phyloP scores from a whole-genome alignment of 1,140 invertebrate genomes.

The Meloidogyne exigua region DNA sequence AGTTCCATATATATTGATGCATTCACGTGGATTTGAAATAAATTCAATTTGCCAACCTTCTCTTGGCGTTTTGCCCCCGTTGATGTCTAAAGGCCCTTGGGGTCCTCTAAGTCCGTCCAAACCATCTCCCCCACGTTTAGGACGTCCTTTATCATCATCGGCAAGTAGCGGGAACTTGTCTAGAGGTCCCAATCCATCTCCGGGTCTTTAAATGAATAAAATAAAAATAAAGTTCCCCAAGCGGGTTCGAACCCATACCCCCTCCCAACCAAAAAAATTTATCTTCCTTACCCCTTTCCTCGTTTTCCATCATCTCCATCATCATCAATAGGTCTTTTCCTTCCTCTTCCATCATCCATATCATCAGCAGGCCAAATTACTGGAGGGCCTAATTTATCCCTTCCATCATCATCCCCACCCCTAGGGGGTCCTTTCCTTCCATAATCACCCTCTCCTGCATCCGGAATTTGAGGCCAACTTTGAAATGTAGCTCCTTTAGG shows the following conservation, averaged over 20 bases:
- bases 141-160: background rate
- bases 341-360: constrained; percentile 30
- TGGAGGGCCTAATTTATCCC: background rate
- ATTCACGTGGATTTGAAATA: constrained; percentile 59
- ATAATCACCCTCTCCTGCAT: background rate
- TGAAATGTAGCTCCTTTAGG: background rate
- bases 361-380: constrained; percentile 1
- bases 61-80: constrained; percentile 40
- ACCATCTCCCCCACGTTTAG: background rate
- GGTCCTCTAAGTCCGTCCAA: background rate
- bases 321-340: constrained; percentile 20
- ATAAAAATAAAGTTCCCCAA: constrained; percentile 10
- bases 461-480: background rate
- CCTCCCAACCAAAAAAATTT: background rate
- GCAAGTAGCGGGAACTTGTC: constrained; percentile 16
- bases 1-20: constrained; percentile 62
- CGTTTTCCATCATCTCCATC: constrained; percentile 4
- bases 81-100: background rate
- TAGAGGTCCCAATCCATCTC: background rate
- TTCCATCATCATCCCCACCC: constrained; percentile 20
- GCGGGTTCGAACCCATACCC: background rate
- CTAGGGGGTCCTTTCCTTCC: constrained; percentile 26
- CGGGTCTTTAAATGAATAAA: background rate
- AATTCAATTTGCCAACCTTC: constrained; percentile 58
- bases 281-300: background rate